Conservation (phyloP, 2,888 invertebrate genomes). For the Sialis lutaria region DNA sequence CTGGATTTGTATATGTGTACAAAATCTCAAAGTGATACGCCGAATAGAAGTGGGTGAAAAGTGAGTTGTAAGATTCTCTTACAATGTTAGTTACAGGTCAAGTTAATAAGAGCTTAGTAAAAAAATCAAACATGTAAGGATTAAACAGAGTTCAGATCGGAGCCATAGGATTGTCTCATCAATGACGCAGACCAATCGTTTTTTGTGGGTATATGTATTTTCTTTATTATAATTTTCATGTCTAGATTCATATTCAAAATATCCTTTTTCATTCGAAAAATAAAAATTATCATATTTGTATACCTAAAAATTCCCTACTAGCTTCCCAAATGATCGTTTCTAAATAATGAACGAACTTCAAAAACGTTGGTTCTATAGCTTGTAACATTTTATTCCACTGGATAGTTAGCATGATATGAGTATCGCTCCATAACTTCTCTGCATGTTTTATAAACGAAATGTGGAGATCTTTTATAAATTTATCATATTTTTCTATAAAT, state of each 20-base stretch:
- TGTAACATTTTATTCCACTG: conserved; percentile 60
- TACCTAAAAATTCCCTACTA: conserved; percentile 50
- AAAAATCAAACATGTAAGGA: no score
- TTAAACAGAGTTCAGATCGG: no score
- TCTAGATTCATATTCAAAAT: not conserved
- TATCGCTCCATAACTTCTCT: conserved; percentile 56
- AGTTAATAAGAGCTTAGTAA: no score
- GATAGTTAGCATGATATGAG: conserved; percentile 39
- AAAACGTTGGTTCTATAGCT: conserved; percentile 60
- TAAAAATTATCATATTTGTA: conserved; percentile 7
- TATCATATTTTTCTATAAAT: conserved; percentile 59
- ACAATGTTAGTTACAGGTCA: no score
- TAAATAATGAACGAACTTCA: conserved; percentile 56
- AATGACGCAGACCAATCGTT: no score
- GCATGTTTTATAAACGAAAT: conserved; percentile 50
- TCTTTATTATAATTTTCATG: not conserved
- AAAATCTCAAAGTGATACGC: no score
- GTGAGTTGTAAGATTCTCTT: no score
- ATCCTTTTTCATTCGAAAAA: not conserved
- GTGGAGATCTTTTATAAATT: conserved; percentile 59
- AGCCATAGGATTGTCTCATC: no score
- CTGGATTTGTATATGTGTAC: no score
- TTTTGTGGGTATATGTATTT: no score
- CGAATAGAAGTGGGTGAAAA: no score
- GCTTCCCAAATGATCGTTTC: conserved; percentile 58